Evolutionary conservation across 1,140 invertebrate genomes (phyloP).

Genomic region (Acromyrmex echinatior): DNA sequence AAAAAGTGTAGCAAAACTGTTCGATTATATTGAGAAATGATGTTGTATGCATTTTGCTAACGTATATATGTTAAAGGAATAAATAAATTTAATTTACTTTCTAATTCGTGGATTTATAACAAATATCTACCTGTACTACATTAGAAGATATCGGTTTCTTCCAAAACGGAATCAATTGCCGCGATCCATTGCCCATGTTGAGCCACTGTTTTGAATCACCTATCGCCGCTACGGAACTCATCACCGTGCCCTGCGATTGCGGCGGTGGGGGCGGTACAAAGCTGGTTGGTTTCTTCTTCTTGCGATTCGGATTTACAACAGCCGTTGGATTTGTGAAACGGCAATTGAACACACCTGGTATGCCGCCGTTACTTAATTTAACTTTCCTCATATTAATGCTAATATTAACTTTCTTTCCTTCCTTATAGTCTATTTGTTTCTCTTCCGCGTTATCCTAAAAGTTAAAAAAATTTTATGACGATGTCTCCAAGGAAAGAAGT

Average conservation of each 20-base stretch:
- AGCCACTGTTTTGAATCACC: slow-evolving; percentile 81
- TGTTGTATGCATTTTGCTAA: too few species aligned
- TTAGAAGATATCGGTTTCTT: slow-evolving; percentile 89
- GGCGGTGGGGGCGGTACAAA: slow-evolving; percentile 93
- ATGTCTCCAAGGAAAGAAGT: neutral
- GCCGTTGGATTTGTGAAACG: slow-evolving; percentile 91
- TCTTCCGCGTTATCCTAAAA: slow-evolving; percentile 80
- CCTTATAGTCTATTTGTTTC: slow-evolving; percentile 80
- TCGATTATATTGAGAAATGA: too few species aligned
- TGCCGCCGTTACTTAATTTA: slow-evolving; percentile 87
- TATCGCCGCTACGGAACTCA: slow-evolving; percentile 69
- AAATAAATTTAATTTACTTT: too few species aligned
- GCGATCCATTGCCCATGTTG: slow-evolving; percentile 78
- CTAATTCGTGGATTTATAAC: neutral
- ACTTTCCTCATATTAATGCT: slow-evolving; percentile 78
- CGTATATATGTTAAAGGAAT: too few species aligned
- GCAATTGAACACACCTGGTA: slow-evolving; percentile 96
- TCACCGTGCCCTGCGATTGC: slow-evolving; percentile 75
- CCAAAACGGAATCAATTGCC: slow-evolving; percentile 92
- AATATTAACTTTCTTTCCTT: slow-evolving; percentile 80
- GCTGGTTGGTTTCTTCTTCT: slow-evolving; percentile 96
- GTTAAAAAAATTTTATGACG: neutral
- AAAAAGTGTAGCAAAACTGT: too few species aligned
- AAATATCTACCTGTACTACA: slow-evolving; percentile 74
- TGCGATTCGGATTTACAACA: slow-evolving; percentile 89